Base-by-base conservation (phyloP, 2,888 invertebrate species). In the Alcis repandata region DNA sequence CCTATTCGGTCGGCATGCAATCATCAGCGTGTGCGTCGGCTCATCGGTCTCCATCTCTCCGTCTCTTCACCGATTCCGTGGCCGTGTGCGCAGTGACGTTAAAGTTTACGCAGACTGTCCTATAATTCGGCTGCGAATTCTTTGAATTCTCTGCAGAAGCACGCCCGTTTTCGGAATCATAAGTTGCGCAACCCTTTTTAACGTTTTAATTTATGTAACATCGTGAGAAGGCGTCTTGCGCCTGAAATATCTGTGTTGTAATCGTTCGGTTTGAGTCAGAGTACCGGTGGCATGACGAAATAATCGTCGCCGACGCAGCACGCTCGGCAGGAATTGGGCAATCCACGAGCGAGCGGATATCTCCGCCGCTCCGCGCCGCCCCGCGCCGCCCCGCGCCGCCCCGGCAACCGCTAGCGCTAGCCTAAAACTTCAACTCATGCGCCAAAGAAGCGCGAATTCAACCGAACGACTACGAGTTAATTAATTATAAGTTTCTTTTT, bases 1-100 rank as follows among this genome's bases (percentile, higher is more conserved):
- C 95, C 95, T 95, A 96, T 95, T 93, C 92, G 93, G 90, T 89
- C 84, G 89, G 90, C 94, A 94, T 94, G 84, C 86, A 81, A 79
- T 74, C 89, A 71, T 80, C 93, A 53, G n/a, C n/a, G n/a, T 59
- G 59, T n/a, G n/a, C n/a, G 40, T 63, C 72, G 56, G 15, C 64
- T 63, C 69, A 70, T 71, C 60, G 20, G 20, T 68, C 65, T 61
- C 68, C 60, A 66, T 64, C 51, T 58, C 36, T 49, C 65, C 17
- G 48, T 63, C 57, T 51, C 65, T 68, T 7, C 6, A 19, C 48
- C 59, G 45, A 20, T 57, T 71, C 67, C 64, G 71, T 72, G 77
- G 80, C 79, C 78, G 80, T 86, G 89, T 89, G 84, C 79, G 92
- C 92, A 92, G 93, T 93, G 92, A 90, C 87, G 88, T 91, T 88